Evolutionary conservation across 2,888 invertebrate genomes (phyloP), one percentile per base, ranked within the genome.

Genomic region (Agrypnus murinus): DNA sequence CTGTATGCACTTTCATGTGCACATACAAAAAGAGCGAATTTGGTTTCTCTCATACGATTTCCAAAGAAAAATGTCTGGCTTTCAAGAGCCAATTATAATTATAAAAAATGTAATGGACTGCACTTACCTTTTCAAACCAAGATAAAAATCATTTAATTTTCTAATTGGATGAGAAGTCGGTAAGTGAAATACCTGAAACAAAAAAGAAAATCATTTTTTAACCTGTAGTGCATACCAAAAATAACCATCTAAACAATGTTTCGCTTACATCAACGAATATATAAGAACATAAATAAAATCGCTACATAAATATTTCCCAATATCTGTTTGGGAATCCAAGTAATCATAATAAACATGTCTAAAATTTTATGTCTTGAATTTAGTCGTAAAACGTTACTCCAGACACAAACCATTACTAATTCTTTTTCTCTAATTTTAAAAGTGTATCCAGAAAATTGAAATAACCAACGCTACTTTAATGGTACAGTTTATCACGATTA

Each of bases 331-430:
- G 77, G 77, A 77, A 78, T 71, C 74, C 71, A 57, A 74, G 80
- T 79, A 81, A 80, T 79, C 80, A 80, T 78, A 81, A 81, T 81
- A 80, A 81, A 81, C 80, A 77, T 76, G 77, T 80, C 78, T 78
- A 75, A 68, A 58, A 77, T 80, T 80, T 81, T 77, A 80, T 75
- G 78, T 76, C 75, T 71, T 75, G 74, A 77, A 79, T 80, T 79
- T 77, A 75, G 77, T 77, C 78, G 77, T 80, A 80, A 81, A 81
- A 80, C 68, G 14, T 9, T 58, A 46, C 48, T 46, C 58, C 57
- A 59, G 57, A 57, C 53, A 43, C 40, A 65, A 65, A 43, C 65
- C 32, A 46, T 57, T 34, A 65, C 65, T 55, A 57, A 57, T 45
- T 17, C 53, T 32, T 65, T 36, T 25, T 62, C 32, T n/a, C 48